Percentiles rank a stretch among this genome's conserved stretches.
These are phyloP conservation scores for Lepilemur ruficaudatus DNA, from an alignment of 2,797 vertebrate genomes.

Conservation along the genomic window DNA sequence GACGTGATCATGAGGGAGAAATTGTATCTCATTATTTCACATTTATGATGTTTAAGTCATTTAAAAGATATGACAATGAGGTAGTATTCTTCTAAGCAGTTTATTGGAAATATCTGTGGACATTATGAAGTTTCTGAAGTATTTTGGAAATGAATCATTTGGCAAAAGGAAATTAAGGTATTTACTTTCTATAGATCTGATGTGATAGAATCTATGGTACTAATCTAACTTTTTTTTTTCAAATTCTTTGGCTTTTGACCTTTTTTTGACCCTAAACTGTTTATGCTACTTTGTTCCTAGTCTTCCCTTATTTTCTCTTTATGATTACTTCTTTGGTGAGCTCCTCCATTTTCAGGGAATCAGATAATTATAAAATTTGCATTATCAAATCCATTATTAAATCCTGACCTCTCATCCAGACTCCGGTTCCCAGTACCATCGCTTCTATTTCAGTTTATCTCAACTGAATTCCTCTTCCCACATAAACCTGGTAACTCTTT, in stretches of 20 bases:
- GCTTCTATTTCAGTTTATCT: background rate
- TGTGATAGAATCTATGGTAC: background rate
- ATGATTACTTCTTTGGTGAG: conserved; percentile 5
- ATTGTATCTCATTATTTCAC: background rate
- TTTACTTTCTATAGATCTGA: background rate
- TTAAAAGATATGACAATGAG: background rate
- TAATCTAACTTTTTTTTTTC: background rate
- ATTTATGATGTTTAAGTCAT: background rate
- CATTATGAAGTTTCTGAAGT: background rate
- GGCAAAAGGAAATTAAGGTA: background rate
- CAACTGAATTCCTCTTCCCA: background rate
- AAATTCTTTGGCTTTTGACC: background rate
- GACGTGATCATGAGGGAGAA: background rate
- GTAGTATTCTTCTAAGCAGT: background rate
- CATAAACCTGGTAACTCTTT: background rate
- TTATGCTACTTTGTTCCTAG: background rate
- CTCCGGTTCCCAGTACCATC: background rate
- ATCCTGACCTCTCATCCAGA: background rate
- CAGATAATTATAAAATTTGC: background rate
- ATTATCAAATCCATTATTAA: conserved; percentile 22
- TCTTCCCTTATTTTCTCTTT: background rate
- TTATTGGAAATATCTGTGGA: background rate
- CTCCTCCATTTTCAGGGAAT: background rate
- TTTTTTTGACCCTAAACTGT: background rate
- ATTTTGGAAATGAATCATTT: background rate